Conservation (phyloP, 2,113 vertebrate species). For the Prochilodus magdalenae region DNA sequence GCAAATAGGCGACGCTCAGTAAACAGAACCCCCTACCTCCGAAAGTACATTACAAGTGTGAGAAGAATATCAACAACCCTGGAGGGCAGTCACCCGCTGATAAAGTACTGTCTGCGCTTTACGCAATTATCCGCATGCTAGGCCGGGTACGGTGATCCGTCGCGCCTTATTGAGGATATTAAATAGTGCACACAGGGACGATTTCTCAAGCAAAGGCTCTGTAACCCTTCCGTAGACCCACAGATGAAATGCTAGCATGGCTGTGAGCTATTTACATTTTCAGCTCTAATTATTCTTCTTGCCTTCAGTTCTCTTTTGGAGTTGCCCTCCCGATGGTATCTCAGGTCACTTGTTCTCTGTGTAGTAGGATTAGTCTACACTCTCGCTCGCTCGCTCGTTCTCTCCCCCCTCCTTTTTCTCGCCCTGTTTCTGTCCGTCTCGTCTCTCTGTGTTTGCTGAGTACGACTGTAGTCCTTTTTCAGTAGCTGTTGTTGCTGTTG, state of each 20-base stretch:
- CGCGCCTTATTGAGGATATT: slow-evolving; percentile 52
- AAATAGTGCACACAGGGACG: slow-evolving; percentile 40
- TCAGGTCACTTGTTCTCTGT: slow-evolving; percentile 68
- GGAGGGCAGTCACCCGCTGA: slow-evolving; percentile 22
- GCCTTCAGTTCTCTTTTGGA: slow-evolving; percentile 77
- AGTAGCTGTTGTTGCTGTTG: not conserved
- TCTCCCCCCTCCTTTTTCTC: not conserved
- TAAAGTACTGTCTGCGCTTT: slow-evolving; percentile 41
- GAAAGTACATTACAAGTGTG: slow-evolving; percentile 29
- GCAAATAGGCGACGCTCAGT: slow-evolving; percentile 29
- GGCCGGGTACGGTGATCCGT: slow-evolving; percentile 26
- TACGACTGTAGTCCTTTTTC: not conserved
- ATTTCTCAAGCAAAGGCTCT: slow-evolving; percentile 22
- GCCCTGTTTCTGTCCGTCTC: not conserved
- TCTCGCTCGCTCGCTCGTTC: not conserved
- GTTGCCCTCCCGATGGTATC: slow-evolving; percentile 70
- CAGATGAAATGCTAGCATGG: slow-evolving; percentile 54
- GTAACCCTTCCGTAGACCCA: slow-evolving; percentile 39
- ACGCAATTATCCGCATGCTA: slow-evolving; percentile 31
- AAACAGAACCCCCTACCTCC: not conserved
- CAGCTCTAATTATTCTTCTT: slow-evolving; percentile 57
- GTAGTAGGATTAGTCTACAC: slow-evolving; percentile 39
- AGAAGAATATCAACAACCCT: slow-evolving; percentile 40
- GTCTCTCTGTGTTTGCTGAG: not conserved
- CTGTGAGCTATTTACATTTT: slow-evolving; percentile 52